Evolutionary conservation across 2,797 vertebrate species (phyloP).

Genomic region (Hybognathus amarus): DNA sequence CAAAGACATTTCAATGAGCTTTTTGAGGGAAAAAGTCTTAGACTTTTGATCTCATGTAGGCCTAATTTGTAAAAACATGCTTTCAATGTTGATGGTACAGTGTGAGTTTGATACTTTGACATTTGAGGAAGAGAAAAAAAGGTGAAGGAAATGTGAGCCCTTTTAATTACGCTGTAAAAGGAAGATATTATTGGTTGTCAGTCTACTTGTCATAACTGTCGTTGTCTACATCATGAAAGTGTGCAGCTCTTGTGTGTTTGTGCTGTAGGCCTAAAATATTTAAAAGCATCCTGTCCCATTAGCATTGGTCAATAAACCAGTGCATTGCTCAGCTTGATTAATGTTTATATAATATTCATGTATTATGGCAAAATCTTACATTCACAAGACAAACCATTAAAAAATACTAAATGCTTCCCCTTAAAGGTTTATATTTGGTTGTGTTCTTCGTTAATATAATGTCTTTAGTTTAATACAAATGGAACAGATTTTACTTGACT

Average conservation of each 20-base stretch:
- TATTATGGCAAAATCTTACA: conserved; percentile 2
- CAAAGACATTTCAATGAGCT: conserved; percentile 4
- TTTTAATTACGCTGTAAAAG: conserved; percentile 45
- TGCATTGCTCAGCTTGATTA: conserved; percentile 73
- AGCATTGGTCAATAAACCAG: conserved; percentile 94
- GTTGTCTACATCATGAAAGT: conserved; percentile 76
- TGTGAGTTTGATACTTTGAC: conserved; percentile 10
- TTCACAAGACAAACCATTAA: conserved; percentile 7
- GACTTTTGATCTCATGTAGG: conserved; percentile 30
- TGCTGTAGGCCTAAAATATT: conserved; percentile 71
- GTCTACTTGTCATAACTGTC: conserved; percentile 70
- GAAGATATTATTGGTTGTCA: conserved; percentile 42
- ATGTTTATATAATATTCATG: conserved; percentile 25
- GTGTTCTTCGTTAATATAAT: not conserved
- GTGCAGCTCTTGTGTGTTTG: conserved; percentile 81
- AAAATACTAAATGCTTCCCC: conserved; percentile 5
- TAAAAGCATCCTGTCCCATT: conserved; percentile 81
- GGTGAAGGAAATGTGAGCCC: conserved; percentile 13
- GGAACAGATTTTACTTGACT: not conserved
- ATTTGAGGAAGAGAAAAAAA: conserved; percentile 29
- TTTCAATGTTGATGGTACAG: conserved; percentile 31
- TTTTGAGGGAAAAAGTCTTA: conserved; percentile 20
- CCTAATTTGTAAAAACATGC: conserved; percentile 18
- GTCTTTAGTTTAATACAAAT: not conserved
- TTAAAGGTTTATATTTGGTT: not conserved